These are phyloP conservation scores for Dasyornis broadbenti DNA, from an alignment of 2,113 vertebrate genomes.

Conservation along the genomic window DNA sequence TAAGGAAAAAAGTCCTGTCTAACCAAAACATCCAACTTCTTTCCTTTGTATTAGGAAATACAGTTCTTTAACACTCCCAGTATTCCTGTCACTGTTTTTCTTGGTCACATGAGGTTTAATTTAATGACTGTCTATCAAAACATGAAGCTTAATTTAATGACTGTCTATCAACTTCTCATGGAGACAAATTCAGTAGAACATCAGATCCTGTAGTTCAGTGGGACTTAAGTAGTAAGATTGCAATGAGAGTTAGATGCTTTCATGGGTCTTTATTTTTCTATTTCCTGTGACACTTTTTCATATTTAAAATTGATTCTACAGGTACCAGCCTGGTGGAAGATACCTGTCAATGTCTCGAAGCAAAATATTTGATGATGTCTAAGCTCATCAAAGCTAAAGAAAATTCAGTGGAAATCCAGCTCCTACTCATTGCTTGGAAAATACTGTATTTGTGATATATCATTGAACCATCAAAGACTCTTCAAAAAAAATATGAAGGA, in stretches of 20 bases:
- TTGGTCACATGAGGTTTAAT: background rate
- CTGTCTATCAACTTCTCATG: background rate
- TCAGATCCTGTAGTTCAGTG: background rate
- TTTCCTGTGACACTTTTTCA: background rate
- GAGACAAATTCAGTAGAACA: background rate
- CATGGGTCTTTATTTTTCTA: background rate
- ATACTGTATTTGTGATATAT: background rate
- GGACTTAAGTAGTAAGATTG: background rate
- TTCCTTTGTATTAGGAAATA: background rate
- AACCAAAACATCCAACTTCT: background rate
- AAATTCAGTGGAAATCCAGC: background rate
- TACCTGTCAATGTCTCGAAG: constrained; percentile 93
- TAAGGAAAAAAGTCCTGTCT: background rate
- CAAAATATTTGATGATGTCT: constrained; percentile 93
- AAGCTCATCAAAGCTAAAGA: constrained; percentile 25
- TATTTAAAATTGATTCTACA: constrained; percentile 62
- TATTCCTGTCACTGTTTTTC: background rate
- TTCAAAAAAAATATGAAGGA: constrained; percentile 14
- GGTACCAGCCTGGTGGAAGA: constrained; percentile 85
- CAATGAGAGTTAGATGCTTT: background rate
- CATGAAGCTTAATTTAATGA: background rate
- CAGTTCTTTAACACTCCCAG: background rate
- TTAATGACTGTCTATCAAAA: background rate
- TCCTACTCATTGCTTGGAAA: constrained; percentile 8
- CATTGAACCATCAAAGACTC: background rate